Evolutionary conservation across 2,113 vertebrate genomes (phyloP), one percentile per base, ranked within the genome.

Genomic region (Psittacula cyanocephala): DNA sequence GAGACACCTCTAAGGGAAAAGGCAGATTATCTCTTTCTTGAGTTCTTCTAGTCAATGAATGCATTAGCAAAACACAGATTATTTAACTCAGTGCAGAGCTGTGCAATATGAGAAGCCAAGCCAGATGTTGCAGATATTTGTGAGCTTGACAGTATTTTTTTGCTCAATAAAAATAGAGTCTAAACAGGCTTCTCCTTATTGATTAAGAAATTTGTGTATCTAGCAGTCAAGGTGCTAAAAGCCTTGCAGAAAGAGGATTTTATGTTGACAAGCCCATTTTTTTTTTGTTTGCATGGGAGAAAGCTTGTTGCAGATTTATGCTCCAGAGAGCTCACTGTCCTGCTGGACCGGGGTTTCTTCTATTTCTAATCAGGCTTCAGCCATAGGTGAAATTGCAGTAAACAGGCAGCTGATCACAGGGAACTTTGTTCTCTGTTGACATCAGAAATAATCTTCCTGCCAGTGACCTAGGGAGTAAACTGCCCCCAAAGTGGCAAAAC

Each of bases 401-500:
- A 96, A 93, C 90, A 92, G 28, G 52, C 44, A 91, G 49, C 39
- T 92, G 91, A 80, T 77, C 93, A 89, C 44, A 79, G 76, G 33
- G 90, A 93, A 94, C 93, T 96, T 96, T 96, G 95, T 84, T 93
- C 95, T 85, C 3, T 95, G 77, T 81, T 92, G 83, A 94, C 90
- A 96, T 93, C 47, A 79, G 65, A 95, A 90, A 79, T 62, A 86
- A 16, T 79, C 37, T 86, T 85, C 75, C 28, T 76, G 88, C 71
- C 41, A 80, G 63, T 76, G 89, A 91, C 76, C 75, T 64, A 94
- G 35, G 93, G 76, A 93, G 49, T 74, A 93, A 87, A 77, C 77
- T 83, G 23, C 44, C 18, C 31, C 23, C 33, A n/a, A 89, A 92
- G 50, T 68, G 60, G 41, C 64, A 94, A 91, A 96, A 71, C 64